Conservation (phyloP, 1,140 invertebrate species). For the Limonius californicus region DNA sequence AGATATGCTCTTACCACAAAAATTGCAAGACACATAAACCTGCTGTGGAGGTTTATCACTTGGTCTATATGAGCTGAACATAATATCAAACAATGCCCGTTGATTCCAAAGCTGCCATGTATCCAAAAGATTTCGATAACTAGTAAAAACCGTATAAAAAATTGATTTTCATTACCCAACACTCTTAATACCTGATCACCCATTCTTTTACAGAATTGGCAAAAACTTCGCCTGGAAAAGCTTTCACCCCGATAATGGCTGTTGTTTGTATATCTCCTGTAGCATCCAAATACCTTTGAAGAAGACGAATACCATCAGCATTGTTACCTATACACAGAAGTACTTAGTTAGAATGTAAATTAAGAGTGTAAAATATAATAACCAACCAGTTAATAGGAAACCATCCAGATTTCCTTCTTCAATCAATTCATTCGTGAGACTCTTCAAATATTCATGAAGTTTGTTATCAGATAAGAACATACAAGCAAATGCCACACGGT, state of each 20-base stretch:
- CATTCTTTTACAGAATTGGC: constrained; percentile 34
- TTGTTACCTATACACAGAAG: constrained; percentile 57
- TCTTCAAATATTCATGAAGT: constrained; percentile 74
- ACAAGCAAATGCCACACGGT: constrained; percentile 91
- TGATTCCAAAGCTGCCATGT: constrained; percentile 79
- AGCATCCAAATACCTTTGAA: constrained; percentile 86
- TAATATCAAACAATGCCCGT: constrained; percentile 69
- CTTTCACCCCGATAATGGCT: constrained; percentile 73
- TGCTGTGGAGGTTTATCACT: constrained; percentile 66
- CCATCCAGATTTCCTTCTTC: constrained; percentile 80
- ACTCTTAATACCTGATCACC: constrained; percentile 32
- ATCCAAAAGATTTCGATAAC: constrained; percentile 72
- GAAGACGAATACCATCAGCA: constrained; percentile 69
- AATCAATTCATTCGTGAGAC: constrained; percentile 64
- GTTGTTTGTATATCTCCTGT: constrained; percentile 91
- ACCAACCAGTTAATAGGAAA: constrained; percentile 75
- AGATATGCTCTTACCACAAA: constrained; percentile 90
- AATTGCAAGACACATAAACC: constrained; percentile 88
- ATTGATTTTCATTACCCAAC: constrained; percentile 7
- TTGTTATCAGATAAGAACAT: constrained; percentile 80
- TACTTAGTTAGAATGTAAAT: not conserved
- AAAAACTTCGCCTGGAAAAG: constrained; percentile 60
- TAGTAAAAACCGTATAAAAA: constrained; percentile 40
- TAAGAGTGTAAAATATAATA: not conserved
- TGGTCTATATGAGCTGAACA: constrained; percentile 59